Evolutionary conservation across 2,113 vertebrate species (phyloP), one percentile per base, ranked within the genome.

Genomic region (Theristicus caerulescens): DNA sequence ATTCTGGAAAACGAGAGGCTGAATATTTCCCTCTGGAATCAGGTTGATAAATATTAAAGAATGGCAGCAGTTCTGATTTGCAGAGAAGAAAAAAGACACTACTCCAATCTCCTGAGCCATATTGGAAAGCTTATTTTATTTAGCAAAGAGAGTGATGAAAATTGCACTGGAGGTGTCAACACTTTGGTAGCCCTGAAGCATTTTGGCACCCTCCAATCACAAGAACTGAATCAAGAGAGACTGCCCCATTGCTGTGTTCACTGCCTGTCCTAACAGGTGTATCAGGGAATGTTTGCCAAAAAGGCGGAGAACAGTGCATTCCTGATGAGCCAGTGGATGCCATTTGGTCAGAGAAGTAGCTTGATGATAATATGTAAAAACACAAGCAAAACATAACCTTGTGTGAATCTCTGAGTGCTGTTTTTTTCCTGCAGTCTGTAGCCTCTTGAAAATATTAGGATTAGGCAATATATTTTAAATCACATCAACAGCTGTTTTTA

Each of bases 111-210:
- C 94, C 83, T 89, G 94, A 96, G 96, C 90, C 71, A 74, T 94
- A 84, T 91, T 96, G 96, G 81, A 79, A 90, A 96, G 95, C 91
- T 96, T 97, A 97, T 97, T 97, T 97, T 97, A 92, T 95, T 96
- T 96, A 96, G 95, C 49, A 88, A 96, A 95, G 90, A 76, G 76
- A 88, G 46, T 62, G 79, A 95, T 88, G 93, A 94, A 94, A 97
- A 96, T 95, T 97, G 67, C 79, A 47, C 90, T 88, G 79, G 92
- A 96, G 82, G 81, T 2, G 0, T 96, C 97, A 97, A 97, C 83
- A 58, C 90, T 96, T 94, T 61, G 88, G 87, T 95, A 96, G 78
- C 86, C 96, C 86, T 81, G 78, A 95, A 97, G 97, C 96, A 86
- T 96, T 95, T 94, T 97, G 95, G 97, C 97, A 96, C 46, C 49